Percentiles rank a stretch among this genome's conserved stretches.
Evolutionary conservation across 2,797 vertebrate genomes (phyloP).

Genomic region (Pseudotriccus pelzelni): DNA sequence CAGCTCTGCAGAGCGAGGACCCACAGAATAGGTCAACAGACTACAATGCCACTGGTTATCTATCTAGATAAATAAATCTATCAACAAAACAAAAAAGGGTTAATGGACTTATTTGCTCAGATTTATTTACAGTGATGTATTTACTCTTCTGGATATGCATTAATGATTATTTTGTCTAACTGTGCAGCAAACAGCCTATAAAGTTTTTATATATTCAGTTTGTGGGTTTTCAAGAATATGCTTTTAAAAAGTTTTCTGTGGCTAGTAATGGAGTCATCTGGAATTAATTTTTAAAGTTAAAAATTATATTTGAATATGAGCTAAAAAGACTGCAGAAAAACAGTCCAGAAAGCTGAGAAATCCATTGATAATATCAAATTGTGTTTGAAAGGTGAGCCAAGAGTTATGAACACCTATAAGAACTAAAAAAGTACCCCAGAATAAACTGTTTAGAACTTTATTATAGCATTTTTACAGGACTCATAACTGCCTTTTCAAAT

Average conservation of each 20-base stretch:
- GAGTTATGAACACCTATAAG: neutral
- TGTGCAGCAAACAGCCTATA: neutral
- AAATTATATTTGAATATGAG: neutral
- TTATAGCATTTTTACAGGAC: conserved; percentile 1
- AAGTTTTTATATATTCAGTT: neutral
- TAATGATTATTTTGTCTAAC: neutral
- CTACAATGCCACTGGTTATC: neutral
- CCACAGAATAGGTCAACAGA: neutral
- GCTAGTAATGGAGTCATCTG: neutral
- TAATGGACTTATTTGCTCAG: neutral
- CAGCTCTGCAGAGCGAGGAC: neutral
- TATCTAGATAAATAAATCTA: neutral
- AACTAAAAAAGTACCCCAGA: neutral
- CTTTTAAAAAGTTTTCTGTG: neutral
- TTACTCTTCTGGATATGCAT: neutral
- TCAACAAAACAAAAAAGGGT: neutral
- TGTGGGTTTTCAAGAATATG: neutral
- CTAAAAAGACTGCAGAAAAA: neutral
- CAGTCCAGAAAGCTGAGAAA: neutral
- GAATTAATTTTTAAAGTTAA: neutral
- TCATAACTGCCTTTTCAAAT: conserved; percentile 13
- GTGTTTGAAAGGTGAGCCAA: neutral
- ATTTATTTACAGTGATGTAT: neutral
- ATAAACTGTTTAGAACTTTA: neutral
- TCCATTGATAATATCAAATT: neutral